phyloP scores from a whole-genome alignment of 2,113 vertebrate species.

The Actinemys pallida region DNA sequence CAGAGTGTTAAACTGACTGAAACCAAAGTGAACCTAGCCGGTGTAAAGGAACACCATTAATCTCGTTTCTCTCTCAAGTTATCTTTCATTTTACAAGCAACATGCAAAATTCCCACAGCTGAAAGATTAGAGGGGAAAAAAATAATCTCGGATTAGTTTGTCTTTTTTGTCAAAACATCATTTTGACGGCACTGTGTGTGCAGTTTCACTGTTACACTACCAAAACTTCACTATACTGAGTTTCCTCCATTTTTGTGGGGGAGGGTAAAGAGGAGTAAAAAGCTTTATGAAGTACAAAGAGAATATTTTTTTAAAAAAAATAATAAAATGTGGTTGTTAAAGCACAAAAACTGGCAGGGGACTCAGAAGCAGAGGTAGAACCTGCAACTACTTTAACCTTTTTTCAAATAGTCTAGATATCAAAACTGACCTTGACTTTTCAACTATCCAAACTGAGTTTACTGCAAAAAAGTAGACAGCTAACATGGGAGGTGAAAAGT shows the following conservation, averaged over 20 bases:
- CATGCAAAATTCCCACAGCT: slow-evolving; percentile 55
- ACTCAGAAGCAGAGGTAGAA: neutral
- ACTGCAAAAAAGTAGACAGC: slow-evolving; percentile 39
- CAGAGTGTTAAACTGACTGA: slow-evolving; percentile 18
- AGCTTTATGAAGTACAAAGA: neutral
- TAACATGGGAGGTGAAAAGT: slow-evolving; percentile 30
- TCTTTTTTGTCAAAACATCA: slow-evolving; percentile 56
- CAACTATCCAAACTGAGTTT: slow-evolving; percentile 23
- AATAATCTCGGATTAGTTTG: slow-evolving; percentile 60
- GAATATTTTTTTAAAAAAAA: neutral
- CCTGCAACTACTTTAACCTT: neutral
- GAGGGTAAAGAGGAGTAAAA: neutral
- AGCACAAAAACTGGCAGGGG: neutral
- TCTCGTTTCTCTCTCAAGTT: slow-evolving; percentile 50
- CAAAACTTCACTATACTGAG: slow-evolving; percentile 26
- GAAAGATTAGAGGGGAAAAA: slow-evolving; percentile 22
- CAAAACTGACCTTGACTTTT: neutral
- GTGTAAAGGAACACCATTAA: slow-evolving; percentile 53
- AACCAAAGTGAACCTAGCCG: neutral
- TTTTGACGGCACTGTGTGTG: slow-evolving; percentile 32
- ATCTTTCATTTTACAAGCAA: slow-evolving; percentile 52
- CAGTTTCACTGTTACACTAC: slow-evolving; percentile 35
- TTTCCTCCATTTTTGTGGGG: neutral
- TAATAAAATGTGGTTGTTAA: neutral
- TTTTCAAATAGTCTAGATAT: neutral